Percentiles rank a stretch among this genome's conserved stretches.
Conservation (phyloP, 2,888 invertebrate species). For the Acrocyrtus sp. region DNA sequence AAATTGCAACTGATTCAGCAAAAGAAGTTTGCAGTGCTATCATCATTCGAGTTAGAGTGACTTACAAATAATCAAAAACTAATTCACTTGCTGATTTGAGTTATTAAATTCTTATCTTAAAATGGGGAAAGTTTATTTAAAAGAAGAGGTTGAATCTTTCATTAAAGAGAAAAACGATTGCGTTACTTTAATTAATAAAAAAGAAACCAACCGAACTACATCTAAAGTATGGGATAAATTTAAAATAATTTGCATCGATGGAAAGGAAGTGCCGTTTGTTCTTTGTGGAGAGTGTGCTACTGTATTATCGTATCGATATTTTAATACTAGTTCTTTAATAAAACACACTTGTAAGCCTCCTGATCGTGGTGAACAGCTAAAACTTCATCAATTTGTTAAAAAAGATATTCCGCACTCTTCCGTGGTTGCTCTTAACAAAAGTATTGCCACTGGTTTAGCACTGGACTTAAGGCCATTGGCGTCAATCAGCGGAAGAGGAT, state of each 20-base stretch:
- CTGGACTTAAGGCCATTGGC: background rate
- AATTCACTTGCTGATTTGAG: too few species aligned
- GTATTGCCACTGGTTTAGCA: background rate
- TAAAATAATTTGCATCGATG: background rate
- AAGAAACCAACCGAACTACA: background rate
- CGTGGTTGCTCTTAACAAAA: background rate
- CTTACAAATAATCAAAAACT: too few species aligned
- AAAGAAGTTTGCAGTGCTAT: too few species aligned
- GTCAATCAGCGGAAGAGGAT: background rate
- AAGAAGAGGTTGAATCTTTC: too few species aligned
- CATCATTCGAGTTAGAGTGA: too few species aligned
- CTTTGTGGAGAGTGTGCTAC: background rate
- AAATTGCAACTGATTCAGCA: too few species aligned
- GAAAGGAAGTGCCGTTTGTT: background rate
- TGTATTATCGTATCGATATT: background rate
- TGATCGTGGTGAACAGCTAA: background rate
- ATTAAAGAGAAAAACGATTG: too few species aligned
- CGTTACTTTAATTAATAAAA: too few species aligned
- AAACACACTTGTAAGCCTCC: background rate
- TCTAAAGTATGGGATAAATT: background rate
- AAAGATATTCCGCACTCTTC: background rate
- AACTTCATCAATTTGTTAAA: too few species aligned
- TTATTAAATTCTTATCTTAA: too few species aligned
- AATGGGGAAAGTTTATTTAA: too few species aligned
- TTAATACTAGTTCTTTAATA: background rate